Conservation (phyloP, 2,888 invertebrate genomes). For the Watsonalla cultraria region DNA sequence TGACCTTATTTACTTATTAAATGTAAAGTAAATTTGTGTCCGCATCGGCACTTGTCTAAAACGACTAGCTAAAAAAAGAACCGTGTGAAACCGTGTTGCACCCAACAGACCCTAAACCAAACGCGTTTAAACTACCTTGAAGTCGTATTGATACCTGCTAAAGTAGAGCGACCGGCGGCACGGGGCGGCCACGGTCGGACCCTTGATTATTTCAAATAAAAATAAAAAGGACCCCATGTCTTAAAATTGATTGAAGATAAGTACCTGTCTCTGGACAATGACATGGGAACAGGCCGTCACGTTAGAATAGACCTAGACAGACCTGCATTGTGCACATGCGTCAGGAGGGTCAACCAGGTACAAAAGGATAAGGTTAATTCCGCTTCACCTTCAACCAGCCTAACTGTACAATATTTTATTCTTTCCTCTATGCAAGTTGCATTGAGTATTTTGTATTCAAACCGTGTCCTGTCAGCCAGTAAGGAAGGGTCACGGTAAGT, state of each 20-base stretch:
- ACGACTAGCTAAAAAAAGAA: constrained; percentile 16
- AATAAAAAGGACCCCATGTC: constrained; percentile 35
- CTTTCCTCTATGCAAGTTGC: neutral
- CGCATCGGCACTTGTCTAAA: constrained; percentile 16
- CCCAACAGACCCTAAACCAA: no score
- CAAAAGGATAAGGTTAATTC: constrained; percentile 17
- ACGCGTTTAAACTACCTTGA: no score
- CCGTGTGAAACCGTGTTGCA: constrained; percentile 22
- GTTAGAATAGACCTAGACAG: constrained; percentile 8
- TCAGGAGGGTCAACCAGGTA: constrained; percentile 18
- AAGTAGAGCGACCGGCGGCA: constrained; percentile 29
- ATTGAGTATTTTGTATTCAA: neutral
- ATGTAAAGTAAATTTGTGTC: constrained; percentile 38
- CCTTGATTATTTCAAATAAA: constrained; percentile 15
- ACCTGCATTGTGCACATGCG: constrained; percentile 15
- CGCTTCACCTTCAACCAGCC: constrained; percentile 2
- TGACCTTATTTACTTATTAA: constrained; percentile 54
- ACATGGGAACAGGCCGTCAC: constrained; percentile 55
- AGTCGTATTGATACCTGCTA: constrained; percentile 48
- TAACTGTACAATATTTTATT: constrained; percentile 1
- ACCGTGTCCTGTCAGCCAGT: constrained; percentile 1
- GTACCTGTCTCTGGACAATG: constrained; percentile 63
- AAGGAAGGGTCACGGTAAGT: neutral
- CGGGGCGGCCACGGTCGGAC: constrained; percentile 40
- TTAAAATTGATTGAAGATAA: constrained; percentile 13